Percentiles rank a stretch among this genome's conserved stretches.
Conservation (phyloP, 2,888 invertebrate genomes). For the Lasioglossum villosulum region DNA sequence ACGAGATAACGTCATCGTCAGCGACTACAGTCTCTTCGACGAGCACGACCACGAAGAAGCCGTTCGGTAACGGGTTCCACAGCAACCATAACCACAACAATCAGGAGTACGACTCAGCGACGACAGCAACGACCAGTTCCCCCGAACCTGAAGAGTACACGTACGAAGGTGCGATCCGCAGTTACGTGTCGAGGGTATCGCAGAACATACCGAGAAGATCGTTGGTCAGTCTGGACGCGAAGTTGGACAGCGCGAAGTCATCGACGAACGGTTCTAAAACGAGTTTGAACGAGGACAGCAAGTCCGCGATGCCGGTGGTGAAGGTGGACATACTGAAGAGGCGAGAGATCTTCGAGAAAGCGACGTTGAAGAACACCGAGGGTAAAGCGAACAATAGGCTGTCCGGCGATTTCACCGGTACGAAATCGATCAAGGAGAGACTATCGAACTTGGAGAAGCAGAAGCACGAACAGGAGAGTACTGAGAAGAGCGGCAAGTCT, state of each 20-base stretch:
- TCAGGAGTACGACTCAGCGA: constrained; percentile 88
- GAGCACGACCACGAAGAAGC: constrained; percentile 78
- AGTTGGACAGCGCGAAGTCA: constrained; percentile 79
- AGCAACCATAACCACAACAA: constrained; percentile 79
- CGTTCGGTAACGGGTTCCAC: constrained; percentile 78
- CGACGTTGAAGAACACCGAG: constrained; percentile 81
- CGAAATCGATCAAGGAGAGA: constrained; percentile 90
- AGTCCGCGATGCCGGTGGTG: constrained; percentile 85
- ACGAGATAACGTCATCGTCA: constrained; percentile 82
- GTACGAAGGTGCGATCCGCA: constrained; percentile 94
- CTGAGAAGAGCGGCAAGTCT: constrained; percentile 83
- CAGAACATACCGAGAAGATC: constrained; percentile 83
- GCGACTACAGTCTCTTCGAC: constrained; percentile 52
- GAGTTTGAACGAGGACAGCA: constrained; percentile 85
- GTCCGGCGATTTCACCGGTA: constrained; percentile 88
- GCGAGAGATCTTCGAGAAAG: constrained; percentile 93
- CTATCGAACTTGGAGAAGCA: constrained; percentile 89
- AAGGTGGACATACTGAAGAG: constrained; percentile 93
- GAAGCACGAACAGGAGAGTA: constrained; percentile 85
- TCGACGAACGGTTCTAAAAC: constrained; percentile 84
- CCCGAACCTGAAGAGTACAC: constrained; percentile 92
- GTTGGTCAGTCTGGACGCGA: constrained; percentile 76
- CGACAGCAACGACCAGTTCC: constrained; percentile 89
- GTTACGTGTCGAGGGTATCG: constrained; percentile 91
- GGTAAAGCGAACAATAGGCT: constrained; percentile 79